These are phyloP conservation scores for Iguana delicatissima DNA, from an alignment of 2,797 vertebrate species.

Conservation along the genomic window DNA sequence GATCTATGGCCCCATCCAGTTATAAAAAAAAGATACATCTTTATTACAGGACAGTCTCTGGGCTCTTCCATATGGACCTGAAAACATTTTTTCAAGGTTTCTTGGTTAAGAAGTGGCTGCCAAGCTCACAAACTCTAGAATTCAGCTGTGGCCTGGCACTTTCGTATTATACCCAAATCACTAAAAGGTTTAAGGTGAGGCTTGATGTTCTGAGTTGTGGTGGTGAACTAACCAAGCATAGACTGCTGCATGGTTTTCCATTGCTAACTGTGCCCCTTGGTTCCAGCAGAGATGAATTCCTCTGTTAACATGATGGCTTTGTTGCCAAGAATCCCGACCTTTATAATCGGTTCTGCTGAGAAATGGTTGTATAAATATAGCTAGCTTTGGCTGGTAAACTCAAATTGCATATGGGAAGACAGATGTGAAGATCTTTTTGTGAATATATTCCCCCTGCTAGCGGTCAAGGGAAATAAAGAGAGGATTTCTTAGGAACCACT, in stretches of 20 bases:
- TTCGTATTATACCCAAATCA: background rate
- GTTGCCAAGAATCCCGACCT: conserved; percentile 34
- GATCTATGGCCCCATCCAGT: background rate
- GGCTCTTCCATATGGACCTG: background rate
- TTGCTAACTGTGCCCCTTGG: conserved; percentile 27
- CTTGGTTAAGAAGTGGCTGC: background rate
- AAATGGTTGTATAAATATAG: conserved; percentile 36
- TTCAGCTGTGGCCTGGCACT: background rate
- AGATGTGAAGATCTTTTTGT: conserved; percentile 10
- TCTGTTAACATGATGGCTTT: conserved; percentile 41
- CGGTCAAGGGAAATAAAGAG: background rate
- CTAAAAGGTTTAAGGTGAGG: background rate
- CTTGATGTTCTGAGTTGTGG: background rate
- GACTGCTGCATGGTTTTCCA: conserved; percentile 8
- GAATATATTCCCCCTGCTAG: background rate
- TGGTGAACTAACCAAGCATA: conserved; percentile 36
- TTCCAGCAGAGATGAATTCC: conserved; percentile 42
- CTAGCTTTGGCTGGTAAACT: background rate
- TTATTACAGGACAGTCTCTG: background rate
- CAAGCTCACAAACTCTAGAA: background rate
- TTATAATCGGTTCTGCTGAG: conserved; percentile 39
- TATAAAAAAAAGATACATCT: background rate
- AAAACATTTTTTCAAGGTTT: background rate
- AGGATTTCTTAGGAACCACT: background rate
- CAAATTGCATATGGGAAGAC: background rate